Conservation (phyloP, 2,797 vertebrate species). For the Phoebastria nigripes region DNA sequence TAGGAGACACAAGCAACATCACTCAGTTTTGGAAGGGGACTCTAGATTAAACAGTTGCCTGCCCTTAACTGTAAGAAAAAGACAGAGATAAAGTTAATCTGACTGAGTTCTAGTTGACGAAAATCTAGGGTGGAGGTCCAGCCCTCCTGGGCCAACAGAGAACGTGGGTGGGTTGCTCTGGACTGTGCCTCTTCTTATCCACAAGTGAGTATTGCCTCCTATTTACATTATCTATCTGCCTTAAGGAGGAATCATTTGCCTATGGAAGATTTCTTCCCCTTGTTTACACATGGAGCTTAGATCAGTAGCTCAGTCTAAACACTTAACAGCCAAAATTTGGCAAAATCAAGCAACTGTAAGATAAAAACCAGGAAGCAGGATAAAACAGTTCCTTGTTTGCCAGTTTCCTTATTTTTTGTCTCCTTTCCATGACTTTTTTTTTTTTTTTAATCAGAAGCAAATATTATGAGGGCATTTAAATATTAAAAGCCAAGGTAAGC, state of each 20-base stretch:
- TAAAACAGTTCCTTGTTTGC: not conserved
- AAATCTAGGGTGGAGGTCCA: not conserved
- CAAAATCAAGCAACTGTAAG: not conserved
- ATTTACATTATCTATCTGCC: not conserved
- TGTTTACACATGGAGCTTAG: not conserved
- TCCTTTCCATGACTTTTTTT: not conserved
- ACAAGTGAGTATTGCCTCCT: not conserved
- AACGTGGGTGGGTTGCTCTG: fast-evolving
- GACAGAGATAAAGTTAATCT: not conserved
- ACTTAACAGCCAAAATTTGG: not conserved
- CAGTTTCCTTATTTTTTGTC: not conserved
- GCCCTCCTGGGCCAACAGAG: not conserved
- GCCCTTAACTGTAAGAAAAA: not conserved
- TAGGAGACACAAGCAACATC: not conserved
- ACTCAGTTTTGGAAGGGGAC: not conserved
- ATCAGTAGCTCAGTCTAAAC: not conserved
- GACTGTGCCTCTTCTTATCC: not conserved
- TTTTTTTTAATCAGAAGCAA: not conserved
- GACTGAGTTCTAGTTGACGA: not conserved
- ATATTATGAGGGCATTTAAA: not conserved
- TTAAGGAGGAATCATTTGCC: not conserved
- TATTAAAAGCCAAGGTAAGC: not conserved
- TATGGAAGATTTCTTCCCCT: not conserved
- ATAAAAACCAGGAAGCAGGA: not conserved
- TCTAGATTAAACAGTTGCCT: not conserved